Conservation (phyloP, 37 sponge, comb jelly and placozoan species). For the Aplysina aerophoba region DNA sequence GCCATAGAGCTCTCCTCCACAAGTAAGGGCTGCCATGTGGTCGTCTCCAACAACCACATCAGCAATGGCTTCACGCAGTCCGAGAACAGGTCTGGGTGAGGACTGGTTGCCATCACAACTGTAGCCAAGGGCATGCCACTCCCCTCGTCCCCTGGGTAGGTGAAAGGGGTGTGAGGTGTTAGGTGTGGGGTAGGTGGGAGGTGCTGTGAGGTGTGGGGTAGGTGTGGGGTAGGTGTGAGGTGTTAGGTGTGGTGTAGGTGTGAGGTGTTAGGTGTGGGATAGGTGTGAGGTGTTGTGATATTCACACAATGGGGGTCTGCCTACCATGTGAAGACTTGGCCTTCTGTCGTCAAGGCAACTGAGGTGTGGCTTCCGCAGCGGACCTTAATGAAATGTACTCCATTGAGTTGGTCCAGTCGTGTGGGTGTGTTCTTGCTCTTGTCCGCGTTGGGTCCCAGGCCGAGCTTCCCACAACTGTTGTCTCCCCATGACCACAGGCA, state of each 20-base stretch:
- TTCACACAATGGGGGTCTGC: neutral
- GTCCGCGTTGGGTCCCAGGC: conserved; percentile 63
- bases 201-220: neutral
- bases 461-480: conserved; percentile 88
- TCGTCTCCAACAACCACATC: conserved; percentile 65
- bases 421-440: conserved; percentile 54
- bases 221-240: neutral
- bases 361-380: conserved; percentile 82
- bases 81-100: conserved; percentile 57
- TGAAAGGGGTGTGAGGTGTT: neutral
- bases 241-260: too few species aligned
- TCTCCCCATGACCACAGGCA: conserved; percentile 94
- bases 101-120: conserved; percentile 54
- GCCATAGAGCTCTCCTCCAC: conserved; percentile 65
- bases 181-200: neutral
- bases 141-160: conserved; percentile 76
- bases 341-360: conserved; percentile 75
- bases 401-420: conserved; percentile 16
- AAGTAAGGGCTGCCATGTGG: conserved; percentile 68
- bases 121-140: conserved; percentile 70
- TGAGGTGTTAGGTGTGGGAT: neutral
- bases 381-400: conserved; percentile 47
- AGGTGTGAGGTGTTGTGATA: too few species aligned
- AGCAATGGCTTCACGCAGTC: conserved; percentile 50
- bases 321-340: conserved; percentile 81